phyloP scores from a whole-genome alignment of 1,140 invertebrate genomes.

The Drosophila neocordata region DNA sequence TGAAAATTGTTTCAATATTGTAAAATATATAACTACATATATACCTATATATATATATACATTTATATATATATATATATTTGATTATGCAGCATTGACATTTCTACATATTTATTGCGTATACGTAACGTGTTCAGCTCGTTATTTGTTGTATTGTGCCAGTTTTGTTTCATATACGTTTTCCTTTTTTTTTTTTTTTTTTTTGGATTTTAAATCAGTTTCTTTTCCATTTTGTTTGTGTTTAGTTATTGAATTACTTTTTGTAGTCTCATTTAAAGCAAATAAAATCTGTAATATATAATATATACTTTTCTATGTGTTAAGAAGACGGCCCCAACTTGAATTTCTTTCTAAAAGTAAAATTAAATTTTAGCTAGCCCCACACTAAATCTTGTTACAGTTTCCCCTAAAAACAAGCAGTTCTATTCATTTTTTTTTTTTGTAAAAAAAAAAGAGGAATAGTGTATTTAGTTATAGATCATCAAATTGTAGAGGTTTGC shows the following conservation, averaged over 20 bases:
- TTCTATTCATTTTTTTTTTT: too few species aligned
- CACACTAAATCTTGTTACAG: too few species aligned
- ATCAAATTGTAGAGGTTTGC: too few species aligned
- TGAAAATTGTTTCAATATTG: not conserved
- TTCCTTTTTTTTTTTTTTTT: constrained; percentile 36
- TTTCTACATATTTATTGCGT: constrained; percentile 31
- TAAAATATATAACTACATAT: constrained; percentile 31
- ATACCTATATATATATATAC: constrained; percentile 34
- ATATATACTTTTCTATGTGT: not conserved
- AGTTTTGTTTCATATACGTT: constrained; percentile 36
- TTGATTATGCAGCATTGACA: not conserved
- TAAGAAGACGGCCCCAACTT: not conserved
- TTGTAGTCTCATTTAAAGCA: not conserved
- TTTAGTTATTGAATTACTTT: constrained; percentile 45
- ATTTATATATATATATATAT: not conserved
- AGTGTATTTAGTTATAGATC: too few species aligned
- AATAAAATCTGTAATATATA: not conserved
- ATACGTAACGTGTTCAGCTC: constrained; percentile 74
- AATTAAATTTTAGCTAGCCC: too few species aligned
- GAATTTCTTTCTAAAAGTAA: not conserved
- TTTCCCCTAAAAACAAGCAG: too few species aligned
- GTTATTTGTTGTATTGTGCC: constrained; percentile 61
- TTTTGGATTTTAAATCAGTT: not conserved
- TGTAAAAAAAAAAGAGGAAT: too few species aligned
- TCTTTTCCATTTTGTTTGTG: constrained; percentile 13